These are phyloP conservation scores for Delphinus delphis DNA, from an alignment of 2,113 vertebrate species.

Conservation along the genomic window DNA sequence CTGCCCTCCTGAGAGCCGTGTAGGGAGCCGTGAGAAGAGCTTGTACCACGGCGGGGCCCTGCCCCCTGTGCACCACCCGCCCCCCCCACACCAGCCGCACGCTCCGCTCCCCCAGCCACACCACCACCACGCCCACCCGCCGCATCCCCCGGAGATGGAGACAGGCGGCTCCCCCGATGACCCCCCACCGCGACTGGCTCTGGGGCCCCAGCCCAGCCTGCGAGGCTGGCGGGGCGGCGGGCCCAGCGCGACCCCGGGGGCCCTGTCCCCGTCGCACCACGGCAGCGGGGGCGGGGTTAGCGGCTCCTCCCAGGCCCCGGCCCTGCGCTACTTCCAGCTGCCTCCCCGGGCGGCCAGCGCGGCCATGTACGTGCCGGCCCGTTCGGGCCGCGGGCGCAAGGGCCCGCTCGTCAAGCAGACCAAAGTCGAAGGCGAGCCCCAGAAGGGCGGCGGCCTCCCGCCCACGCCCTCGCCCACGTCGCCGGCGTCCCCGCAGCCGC, in stretches of 20 bases:
- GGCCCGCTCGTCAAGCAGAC: constrained; percentile 93
- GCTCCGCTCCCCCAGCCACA: constrained; percentile 66
- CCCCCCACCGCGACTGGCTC: constrained; percentile 71
- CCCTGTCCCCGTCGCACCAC: constrained; percentile 69
- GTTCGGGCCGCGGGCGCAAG: constrained; percentile 87
- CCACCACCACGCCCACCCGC: constrained; percentile 81
- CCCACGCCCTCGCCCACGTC: constrained; percentile 62
- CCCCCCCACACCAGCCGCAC: constrained; percentile 89
- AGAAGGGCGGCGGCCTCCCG: constrained; percentile 73
- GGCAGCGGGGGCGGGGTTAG: constrained; percentile 58
- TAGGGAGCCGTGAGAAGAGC: constrained; percentile 79
- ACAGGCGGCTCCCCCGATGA: constrained; percentile 76
- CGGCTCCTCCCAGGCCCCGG: constrained; percentile 68
- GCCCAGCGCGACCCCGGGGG: constrained; percentile 66
- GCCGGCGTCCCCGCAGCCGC: constrained; percentile 66
- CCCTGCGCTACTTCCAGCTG: constrained; percentile 82
- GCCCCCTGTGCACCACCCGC: constrained; percentile 88
- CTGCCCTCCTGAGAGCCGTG: constrained; percentile 83
- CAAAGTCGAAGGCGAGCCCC: constrained; percentile 89
- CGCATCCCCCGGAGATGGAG: constrained; percentile 79
- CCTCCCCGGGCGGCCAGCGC: constrained; percentile 79
- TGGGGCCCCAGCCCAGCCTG: constrained; percentile 76
- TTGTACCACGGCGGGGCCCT: constrained; percentile 72
- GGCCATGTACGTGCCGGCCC: constrained; percentile 83
- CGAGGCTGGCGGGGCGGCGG: constrained; percentile 81